Base-by-base conservation (phyloP, 2,797 vertebrate genomes). In the Paratrypauchen microcephalus region DNA sequence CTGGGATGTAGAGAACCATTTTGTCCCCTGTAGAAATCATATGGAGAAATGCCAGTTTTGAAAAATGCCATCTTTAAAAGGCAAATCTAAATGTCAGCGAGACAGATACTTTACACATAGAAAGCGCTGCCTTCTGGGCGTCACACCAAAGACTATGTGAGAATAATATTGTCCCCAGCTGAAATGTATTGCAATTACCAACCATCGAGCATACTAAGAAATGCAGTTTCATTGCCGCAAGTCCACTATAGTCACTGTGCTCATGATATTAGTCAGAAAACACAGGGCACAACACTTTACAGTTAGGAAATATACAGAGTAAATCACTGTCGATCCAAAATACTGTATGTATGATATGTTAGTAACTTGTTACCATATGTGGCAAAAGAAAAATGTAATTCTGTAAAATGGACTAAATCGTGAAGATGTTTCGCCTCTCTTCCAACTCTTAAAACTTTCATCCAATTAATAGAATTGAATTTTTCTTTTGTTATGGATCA, bases 11-110 rank as follows among this genome's bases (percentile, higher is more conserved):
- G 85, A 86, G 83, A 82, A 87, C 73, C 71, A 88, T 82, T 86
- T 78, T 85, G 78, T 83, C 65, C 77, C 79, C 80, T 80, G 65
- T 74, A 83, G 86, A 83, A 91, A 89, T 87, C 86, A 83, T 79
- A 85, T 79, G 82, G 84, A 83, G 80, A 85, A 84, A 86, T 85
- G 88, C 69, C 86, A 87, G 73, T 78, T 89, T 85, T 92, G 89
- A 92, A 86, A 88, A 91, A 93, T 92, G 80, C 75, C 66, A 82
- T 88, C 76, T 91, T 91, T 92, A 85, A 92, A 92, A 89, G 86
- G 86, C 87, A 83, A 89, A 88, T 89, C 85, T 91, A 93, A 92
- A 92, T 84, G 89, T 91, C 91, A 91, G 87, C 67, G 86, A 91
- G 90, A 90, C 83, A 72, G 87, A 91, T 91, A 78, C 84, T 88